A percentile compares a stretch with the other conserved stretches of the same genome.
Evolutionary conservation across 2,888 invertebrate species (phyloP).

Genomic region (Nemotelus nigrinus): DNA sequence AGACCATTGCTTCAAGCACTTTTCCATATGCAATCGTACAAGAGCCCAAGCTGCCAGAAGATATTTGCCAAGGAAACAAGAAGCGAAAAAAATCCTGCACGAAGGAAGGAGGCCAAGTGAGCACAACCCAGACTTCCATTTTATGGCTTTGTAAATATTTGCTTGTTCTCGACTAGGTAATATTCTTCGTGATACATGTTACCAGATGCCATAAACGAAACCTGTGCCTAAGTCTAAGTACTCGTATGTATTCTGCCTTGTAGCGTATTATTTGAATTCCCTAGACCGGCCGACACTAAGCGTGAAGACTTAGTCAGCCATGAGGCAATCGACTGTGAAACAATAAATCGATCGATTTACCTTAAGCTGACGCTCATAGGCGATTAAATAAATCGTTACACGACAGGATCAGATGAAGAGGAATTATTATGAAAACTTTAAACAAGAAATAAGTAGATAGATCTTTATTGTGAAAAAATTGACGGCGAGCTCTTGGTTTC

Average conservation of each 20-base stretch:
- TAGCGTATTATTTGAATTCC: no score
- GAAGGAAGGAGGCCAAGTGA: conserved; percentile 36
- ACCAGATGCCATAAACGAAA: no score
- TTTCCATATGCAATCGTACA: neutral
- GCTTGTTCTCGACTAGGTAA: conserved; percentile 20
- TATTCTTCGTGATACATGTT: neutral
- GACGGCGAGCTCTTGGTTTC: no score
- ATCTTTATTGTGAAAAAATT: no score
- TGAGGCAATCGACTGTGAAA: neutral
- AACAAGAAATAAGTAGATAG: no score
- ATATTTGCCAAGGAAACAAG: conserved; percentile 35
- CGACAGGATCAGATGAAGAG: no score
- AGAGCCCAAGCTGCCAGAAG: conserved; percentile 19
- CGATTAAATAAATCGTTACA: no score
- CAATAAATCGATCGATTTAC: neutral
- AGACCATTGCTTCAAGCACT: conserved; percentile 29
- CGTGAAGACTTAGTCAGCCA: neutral
- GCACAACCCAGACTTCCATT: conserved; percentile 38
- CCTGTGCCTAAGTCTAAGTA: no score
- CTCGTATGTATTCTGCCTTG: no score
- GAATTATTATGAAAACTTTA: no score
- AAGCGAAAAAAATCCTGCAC: neutral
- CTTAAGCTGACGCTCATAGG: neutral
- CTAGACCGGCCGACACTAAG: neutral
- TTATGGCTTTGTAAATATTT: conserved; percentile 26